Conservation (phyloP, 2,888 invertebrate species). For the Drosophila pseudotalamancana region DNA sequence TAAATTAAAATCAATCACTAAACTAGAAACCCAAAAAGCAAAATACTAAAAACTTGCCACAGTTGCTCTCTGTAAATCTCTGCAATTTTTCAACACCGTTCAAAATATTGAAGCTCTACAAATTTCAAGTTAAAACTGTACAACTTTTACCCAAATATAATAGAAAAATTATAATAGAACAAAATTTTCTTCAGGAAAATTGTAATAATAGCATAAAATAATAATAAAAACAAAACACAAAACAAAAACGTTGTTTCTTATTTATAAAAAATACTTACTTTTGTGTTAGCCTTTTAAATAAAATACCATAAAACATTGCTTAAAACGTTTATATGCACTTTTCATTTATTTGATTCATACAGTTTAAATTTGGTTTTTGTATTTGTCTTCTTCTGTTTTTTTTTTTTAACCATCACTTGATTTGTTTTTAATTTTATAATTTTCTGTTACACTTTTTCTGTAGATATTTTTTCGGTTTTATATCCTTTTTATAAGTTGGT, state of each 20-base stretch:
- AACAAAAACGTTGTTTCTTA: constrained; percentile 23
- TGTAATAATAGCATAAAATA: constrained; percentile 26
- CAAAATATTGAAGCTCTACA: too few relatives aligned
- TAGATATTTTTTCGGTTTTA: constrained; percentile 31
- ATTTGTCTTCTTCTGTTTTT: constrained; percentile 26
- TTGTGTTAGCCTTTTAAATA: not conserved
- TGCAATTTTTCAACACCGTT: not conserved
- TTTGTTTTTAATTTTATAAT: constrained; percentile 48
- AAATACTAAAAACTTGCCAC: not conserved
- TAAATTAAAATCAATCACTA: not conserved
- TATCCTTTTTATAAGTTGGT: constrained; percentile 50
- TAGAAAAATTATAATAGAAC: constrained; percentile 49
- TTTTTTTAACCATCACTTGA: constrained; percentile 62
- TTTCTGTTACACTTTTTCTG: constrained; percentile 53
- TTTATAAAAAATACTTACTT: not conserved
- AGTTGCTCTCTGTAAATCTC: not conserved
- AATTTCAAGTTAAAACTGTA: too few relatives aligned
- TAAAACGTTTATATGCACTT: constrained; percentile 78
- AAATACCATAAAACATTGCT: constrained; percentile 20
- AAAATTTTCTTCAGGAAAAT: not conserved
- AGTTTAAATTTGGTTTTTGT: constrained; percentile 65
- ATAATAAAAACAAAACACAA: constrained; percentile 61
- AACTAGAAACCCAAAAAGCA: not conserved
- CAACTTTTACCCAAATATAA: constrained; percentile 46
- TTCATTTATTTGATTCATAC: constrained; percentile 77